Conservation (phyloP, 2,113 vertebrate species). For the Ochotona curzoniae region DNA sequence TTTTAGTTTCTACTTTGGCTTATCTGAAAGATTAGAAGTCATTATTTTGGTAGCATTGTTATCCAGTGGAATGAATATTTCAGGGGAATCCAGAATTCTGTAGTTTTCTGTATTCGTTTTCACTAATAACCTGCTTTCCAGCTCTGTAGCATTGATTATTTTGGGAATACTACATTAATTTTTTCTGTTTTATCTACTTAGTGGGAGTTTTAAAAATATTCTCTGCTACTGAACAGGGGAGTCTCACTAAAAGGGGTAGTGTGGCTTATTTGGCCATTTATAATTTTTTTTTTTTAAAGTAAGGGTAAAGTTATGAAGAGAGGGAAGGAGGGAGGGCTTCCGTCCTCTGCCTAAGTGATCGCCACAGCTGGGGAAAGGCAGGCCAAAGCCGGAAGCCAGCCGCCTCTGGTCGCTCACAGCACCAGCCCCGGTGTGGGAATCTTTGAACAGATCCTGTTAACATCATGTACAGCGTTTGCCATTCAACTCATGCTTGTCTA, state of each 20-base stretch:
- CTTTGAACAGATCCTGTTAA: background rate
- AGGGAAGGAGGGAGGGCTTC: no score
- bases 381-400: no score
- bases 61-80: constrained; percentile 39
- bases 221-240: background rate
- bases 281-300: no score
- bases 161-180: constrained; percentile 23
- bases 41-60: constrained; percentile 22
- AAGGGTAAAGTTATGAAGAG: no score
- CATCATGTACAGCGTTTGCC: background rate
- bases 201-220: background rate
- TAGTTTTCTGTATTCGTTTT: constrained; percentile 26
- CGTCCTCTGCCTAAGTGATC: no score
- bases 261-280: background rate
- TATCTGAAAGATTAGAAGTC: constrained; percentile 9
- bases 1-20: constrained; percentile 14
- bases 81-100: constrained; percentile 48
- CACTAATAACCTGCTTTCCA: constrained; percentile 9
- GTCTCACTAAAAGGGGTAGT: background rate
- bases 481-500: background rate
- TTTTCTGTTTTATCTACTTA: background rate
- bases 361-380: no score
- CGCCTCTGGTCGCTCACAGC: no score
- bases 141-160: background rate
- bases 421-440: background rate